These are phyloP conservation scores for Cremastinae sp. DNA, from an alignment of 2,888 invertebrate species.

Conservation along the genomic window DNA sequence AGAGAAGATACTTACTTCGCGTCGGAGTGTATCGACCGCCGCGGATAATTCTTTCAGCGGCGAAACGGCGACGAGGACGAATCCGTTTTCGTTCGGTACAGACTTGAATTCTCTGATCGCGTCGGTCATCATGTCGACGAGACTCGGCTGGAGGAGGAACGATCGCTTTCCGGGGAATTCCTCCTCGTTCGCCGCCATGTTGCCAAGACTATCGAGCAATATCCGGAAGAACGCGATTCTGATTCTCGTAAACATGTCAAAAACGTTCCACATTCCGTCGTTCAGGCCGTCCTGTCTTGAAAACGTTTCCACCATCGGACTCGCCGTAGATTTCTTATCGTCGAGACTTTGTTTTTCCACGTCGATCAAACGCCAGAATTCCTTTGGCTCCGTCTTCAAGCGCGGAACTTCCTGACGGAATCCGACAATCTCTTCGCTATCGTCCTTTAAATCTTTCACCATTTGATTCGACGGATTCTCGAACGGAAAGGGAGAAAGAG, in stretches of 20 bases:
- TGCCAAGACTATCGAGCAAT: conserved; percentile 67
- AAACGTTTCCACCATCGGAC: too few species aligned
- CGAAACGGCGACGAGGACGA: conserved; percentile 65
- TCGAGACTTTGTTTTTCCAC: conserved; percentile 36
- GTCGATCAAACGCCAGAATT: conserved; percentile 52
- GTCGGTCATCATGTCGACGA: conserved; percentile 62
- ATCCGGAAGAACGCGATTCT: conserved; percentile 68
- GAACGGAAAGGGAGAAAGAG: conserved; percentile 42
- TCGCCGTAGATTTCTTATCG: conserved; percentile 16
- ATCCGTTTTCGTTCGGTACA: conserved; percentile 66
- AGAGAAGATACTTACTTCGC: conserved; percentile 62
- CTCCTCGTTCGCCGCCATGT: conserved; percentile 42
- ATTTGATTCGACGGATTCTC: conserved; percentile 31
- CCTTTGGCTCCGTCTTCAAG: conserved; percentile 31
- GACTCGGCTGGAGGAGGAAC: conserved; percentile 45
- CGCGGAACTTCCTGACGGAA: conserved; percentile 38
- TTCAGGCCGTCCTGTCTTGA: neutral
- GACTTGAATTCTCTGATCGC: conserved; percentile 65
- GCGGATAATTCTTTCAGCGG: conserved; percentile 60
- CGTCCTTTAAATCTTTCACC: conserved; percentile 37
- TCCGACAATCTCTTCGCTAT: conserved; percentile 45
- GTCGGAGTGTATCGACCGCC: conserved; percentile 62
- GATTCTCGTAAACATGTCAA: conserved; percentile 69
- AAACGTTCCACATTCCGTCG: conserved; percentile 67
- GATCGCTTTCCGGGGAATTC: conserved; percentile 50